phyloP scores from a whole-genome alignment of 2,888 invertebrate genomes.

The Watsonalla cultraria region DNA sequence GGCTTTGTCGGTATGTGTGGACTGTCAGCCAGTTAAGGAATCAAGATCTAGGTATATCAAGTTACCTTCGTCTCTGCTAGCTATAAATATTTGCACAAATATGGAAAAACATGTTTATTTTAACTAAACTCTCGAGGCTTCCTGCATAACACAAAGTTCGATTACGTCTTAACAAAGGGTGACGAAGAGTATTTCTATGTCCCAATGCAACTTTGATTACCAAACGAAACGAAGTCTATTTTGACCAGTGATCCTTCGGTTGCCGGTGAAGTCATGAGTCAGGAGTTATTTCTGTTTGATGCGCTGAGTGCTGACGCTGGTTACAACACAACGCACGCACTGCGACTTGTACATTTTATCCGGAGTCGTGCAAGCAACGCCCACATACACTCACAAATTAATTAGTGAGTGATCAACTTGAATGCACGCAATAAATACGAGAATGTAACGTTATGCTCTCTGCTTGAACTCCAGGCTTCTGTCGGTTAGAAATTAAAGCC shows the following conservation, averaged over 20 bases:
- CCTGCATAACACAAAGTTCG: slow-evolving; percentile 19
- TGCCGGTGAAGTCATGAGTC: slow-evolving; percentile 47
- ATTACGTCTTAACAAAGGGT: slow-evolving; percentile 24
- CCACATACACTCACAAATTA: slow-evolving; percentile 1
- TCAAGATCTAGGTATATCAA: slow-evolving; percentile 14
- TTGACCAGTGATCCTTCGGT: slow-evolving; percentile 38
- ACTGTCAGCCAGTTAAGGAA: slow-evolving; percentile 42
- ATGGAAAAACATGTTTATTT: background rate
- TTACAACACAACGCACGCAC: slow-evolving; percentile 11
- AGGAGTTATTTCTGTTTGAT: slow-evolving; percentile 58
- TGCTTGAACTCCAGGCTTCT: slow-evolving; percentile 1
- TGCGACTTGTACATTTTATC: slow-evolving; percentile 1
- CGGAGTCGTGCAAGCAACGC: background rate
- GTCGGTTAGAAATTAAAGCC: slow-evolving; percentile 50
- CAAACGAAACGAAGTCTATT: slow-evolving; percentile 47
- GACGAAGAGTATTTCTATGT: slow-evolving; percentile 41
- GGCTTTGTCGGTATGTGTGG: slow-evolving; percentile 43
- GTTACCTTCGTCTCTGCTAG: slow-evolving; percentile 6
- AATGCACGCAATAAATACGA: background rate
- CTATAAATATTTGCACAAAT: slow-evolving; percentile 4
- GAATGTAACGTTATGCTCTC: background rate
- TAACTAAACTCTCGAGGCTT: slow-evolving; percentile 3
- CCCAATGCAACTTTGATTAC: slow-evolving; percentile 38
- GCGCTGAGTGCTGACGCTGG: slow-evolving; percentile 36
- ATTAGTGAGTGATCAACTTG: background rate